Evolutionary conservation across 2,797 vertebrate species (phyloP), one percentile per base, ranked within the genome.

Genomic region (Gouania willdenowi): DNA sequence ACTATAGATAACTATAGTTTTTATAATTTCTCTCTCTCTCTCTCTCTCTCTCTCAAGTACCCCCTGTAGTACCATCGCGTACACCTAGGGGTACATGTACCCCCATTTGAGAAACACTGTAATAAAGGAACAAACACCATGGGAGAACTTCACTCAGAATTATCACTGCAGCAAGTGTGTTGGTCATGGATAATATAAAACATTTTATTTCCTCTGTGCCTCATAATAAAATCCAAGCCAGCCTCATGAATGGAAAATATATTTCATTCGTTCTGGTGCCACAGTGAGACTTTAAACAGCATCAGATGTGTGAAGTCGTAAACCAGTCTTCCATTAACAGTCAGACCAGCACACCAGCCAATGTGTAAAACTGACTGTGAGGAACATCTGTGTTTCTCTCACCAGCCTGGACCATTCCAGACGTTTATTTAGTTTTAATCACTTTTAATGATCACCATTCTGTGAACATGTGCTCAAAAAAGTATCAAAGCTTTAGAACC

Each of bases 231-330:
- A n/a, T n/a, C n/a, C n/a, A n/a, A 63, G 35, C 11, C 16, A 1
- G 16, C 17, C 10, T n/a, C n/a, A n/a, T n/a, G 13, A 59, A 47
- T 10, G 29, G 6, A 25, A 26, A 17, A 7, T 35, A 43, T 44
- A 32, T n/a, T n/a, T n/a, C n/a, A n/a, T n/a, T n/a, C n/a, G n/a
- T n/a, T n/a, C n/a, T n/a, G n/a, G n/a, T n/a, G n/a, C n/a, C 28
- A 53, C 21, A 28, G 6, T 18, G 21, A 36, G 13, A 41, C 42
- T 38, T 52, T 62, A 60, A 66, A 41, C 48, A 45, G 26, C 33
- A 58, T 71, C 59, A 58, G 30, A 60, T 56, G 46, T 49, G 38
- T 24, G 32, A 45, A 54, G 28, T 54, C 17, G 22, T 53, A 39
- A 56, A 69, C 26, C 5, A 15, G 8, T 10, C 5, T 24, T 28